A percentile compares a stretch with the other conserved stretches of the same genome.
These are phyloP conservation scores for Pangasius djambal DNA, from an alignment of 2,797 vertebrate genomes.

Conservation along the genomic window DNA sequence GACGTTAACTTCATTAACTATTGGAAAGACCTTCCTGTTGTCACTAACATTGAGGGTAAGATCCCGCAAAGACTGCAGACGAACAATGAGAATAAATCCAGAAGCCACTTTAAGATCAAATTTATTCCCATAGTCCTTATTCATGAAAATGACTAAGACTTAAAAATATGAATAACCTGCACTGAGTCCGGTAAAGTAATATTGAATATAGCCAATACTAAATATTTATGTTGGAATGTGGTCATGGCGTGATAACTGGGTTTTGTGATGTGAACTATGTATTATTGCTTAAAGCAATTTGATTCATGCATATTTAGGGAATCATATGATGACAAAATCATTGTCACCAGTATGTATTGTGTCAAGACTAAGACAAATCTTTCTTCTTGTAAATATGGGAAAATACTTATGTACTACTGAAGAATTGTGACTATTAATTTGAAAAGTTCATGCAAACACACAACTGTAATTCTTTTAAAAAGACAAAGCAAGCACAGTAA, in stretches of 20 bases:
- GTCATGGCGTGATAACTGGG: background rate
- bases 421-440: conserved; percentile 28
- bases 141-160: background rate
- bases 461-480: no score
- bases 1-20: background rate
- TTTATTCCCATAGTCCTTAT: background rate
- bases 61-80: background rate
- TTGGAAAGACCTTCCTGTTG: background rate
- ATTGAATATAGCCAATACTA: background rate
- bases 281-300: background rate
- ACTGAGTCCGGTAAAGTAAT: background rate
- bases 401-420: conserved; percentile 3
- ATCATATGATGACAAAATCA: background rate
- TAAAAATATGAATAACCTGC: background rate
- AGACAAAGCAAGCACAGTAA: background rate
- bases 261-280: background rate
- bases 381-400: background rate
- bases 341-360: background rate
- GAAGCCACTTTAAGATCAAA: background rate
- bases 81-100: background rate
- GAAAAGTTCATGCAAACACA: background rate
- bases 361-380: background rate
- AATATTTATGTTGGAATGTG: conserved; percentile 15
- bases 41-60: background rate
- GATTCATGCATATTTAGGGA: background rate